phyloP scores from a whole-genome alignment of 2,797 vertebrate genomes.

The Cirrhinus mrigala region DNA sequence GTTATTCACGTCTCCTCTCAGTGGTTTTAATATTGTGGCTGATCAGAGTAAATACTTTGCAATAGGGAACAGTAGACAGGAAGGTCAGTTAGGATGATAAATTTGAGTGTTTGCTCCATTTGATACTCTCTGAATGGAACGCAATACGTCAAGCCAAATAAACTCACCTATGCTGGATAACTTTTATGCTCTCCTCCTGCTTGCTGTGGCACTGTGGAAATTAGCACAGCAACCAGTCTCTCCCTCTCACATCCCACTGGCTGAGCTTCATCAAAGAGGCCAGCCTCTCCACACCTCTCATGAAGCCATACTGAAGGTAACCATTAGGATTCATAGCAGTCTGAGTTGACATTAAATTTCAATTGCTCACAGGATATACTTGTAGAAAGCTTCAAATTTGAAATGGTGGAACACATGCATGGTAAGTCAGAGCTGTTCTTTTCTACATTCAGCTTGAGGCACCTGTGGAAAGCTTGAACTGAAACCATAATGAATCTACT shows the following conservation, averaged over 20 bases:
- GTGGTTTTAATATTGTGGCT: neutral
- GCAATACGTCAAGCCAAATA: constrained; percentile 8
- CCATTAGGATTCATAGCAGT: constrained; percentile 30
- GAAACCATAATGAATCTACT: constrained; percentile 6
- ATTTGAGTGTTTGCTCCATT: neutral
- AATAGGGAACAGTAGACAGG: neutral
- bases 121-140: constrained; percentile 18
- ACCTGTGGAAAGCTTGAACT: neutral
- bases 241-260: neutral
- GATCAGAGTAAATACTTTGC: neutral
- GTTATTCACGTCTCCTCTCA: neutral
- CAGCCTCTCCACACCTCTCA: neutral
- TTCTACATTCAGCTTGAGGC: constrained; percentile 15
- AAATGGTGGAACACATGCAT: neutral
- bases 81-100: neutral
- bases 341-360: neutral
- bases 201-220: neutral
- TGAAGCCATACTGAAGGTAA: neutral
- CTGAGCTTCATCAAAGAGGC: neutral
- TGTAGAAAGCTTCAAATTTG: constrained; percentile 1
- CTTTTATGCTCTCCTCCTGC: neutral
- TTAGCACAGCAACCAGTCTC: neutral
- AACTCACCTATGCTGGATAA: neutral
- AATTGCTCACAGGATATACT: constrained; percentile 16
- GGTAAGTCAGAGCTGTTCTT: constrained; percentile 13